These are phyloP conservation scores for Stratiomys singularior DNA, from an alignment of 2,888 invertebrate species.

Conservation along the genomic window DNA sequence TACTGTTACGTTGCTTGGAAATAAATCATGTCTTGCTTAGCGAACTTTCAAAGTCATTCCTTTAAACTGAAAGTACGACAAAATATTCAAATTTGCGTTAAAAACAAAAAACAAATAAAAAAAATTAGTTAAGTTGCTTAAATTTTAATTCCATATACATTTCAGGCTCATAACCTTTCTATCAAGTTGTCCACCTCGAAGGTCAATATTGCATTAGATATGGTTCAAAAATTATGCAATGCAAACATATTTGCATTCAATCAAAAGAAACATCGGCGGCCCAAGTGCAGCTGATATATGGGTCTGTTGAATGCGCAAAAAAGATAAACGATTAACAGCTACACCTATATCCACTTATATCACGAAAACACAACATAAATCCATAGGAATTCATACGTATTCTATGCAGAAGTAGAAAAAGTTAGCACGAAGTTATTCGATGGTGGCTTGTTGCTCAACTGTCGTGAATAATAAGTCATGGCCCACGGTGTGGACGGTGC, in stretches of 20 bases:
- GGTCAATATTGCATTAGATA: constrained; percentile 8
- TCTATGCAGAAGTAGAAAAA: neutral
- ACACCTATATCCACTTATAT: neutral
- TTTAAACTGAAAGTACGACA: too few relatives aligned
- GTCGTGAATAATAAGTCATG: constrained; percentile 14
- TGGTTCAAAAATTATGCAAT: neutral
- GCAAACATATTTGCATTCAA: neutral
- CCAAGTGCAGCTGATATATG: neutral
- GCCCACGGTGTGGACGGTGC: neutral
- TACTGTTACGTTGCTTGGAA: too few relatives aligned
- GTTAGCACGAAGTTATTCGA: neutral
- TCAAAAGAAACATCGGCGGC: neutral
- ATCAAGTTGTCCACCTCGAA: neutral
- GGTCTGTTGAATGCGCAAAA: constrained; percentile 1
- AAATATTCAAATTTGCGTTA: too few relatives aligned
- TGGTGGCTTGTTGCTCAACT: neutral
- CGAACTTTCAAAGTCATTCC: too few relatives aligned
- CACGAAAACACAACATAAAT: neutral
- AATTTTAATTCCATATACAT: too few relatives aligned
- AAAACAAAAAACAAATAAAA: too few relatives aligned
- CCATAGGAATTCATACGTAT: neutral
- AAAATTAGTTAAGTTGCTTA: too few relatives aligned
- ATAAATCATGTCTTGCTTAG: too few relatives aligned
- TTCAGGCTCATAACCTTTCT: constrained; percentile 5
- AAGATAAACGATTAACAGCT: constrained; percentile 2